A percentile compares a stretch with the other conserved stretches of the same genome.
These are phyloP conservation scores for Elegia similella DNA, from an alignment of 2,888 invertebrate species.

Conservation along the genomic window DNA sequence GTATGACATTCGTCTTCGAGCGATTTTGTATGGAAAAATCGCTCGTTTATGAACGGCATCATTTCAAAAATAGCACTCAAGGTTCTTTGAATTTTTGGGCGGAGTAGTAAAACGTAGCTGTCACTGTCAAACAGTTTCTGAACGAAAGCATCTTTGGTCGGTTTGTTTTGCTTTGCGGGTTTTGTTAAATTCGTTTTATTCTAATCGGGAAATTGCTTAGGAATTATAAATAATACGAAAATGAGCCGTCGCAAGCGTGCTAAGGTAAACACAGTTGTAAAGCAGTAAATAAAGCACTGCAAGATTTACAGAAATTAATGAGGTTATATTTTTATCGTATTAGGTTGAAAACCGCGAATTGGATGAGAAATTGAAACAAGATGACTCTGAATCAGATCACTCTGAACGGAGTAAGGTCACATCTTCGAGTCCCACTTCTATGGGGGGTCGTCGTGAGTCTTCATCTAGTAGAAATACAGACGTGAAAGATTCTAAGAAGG, in stretches of 20 bases:
- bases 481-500: conserved; percentile 69
- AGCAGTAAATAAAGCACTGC: background rate
- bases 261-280: conserved; percentile 58
- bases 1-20: no score
- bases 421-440: conserved; percentile 79
- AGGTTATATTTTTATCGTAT: conserved; percentile 83
- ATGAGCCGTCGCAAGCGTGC: conserved; percentile 84
- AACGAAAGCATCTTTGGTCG: background rate
- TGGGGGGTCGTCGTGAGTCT: conserved; percentile 74
- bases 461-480: conserved; percentile 74
- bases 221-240: conserved; percentile 27
- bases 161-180: conserved; percentile 31
- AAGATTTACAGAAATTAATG: background rate
- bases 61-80: no score
- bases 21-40: no score
- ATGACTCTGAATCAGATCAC: conserved; percentile 83
- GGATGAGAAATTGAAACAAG: conserved; percentile 85
- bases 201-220: conserved; percentile 1
- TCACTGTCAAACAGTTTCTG: conserved; percentile 15
- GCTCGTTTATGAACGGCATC: no score
- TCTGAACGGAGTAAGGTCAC: conserved; percentile 83
- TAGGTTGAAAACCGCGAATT: conserved; percentile 80
- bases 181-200: conserved; percentile 14
- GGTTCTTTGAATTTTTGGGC: background rate
- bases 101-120: background rate